A percentile compares a stretch with the other conserved stretches of the same genome.
phyloP scores from a whole-genome alignment of 2,113 vertebrate genomes.

The Ammodytes marinus region DNA sequence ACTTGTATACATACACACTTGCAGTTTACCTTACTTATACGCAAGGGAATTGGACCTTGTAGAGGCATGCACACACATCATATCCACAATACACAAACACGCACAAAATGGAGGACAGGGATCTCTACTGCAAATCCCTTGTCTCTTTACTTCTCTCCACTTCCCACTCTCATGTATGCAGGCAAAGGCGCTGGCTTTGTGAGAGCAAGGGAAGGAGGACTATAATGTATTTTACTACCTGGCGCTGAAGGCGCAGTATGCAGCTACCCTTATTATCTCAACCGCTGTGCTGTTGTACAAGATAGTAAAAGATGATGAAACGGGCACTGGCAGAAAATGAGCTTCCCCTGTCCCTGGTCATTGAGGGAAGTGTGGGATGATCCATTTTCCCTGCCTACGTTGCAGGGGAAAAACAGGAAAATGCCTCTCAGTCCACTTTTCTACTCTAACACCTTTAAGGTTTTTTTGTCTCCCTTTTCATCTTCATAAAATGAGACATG shows the following conservation, averaged over 20 bases:
- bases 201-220: constrained; percentile 46
- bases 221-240: constrained; percentile 79
- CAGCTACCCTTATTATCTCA: constrained; percentile 76
- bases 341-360: constrained; percentile 28
- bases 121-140: constrained; percentile 16
- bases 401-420: constrained; percentile 13
- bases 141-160: constrained; percentile 4
- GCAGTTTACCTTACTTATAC: constrained; percentile 1
- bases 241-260: constrained; percentile 63
- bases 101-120: constrained; percentile 40
- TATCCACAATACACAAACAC: neutral
- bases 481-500: constrained; percentile 20
- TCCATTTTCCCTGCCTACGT: constrained; percentile 8
- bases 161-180: constrained; percentile 41
- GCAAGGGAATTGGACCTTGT: neutral
- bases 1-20: constrained; percentile 22
- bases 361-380: constrained; percentile 26
- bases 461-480: neutral
- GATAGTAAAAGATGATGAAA: constrained; percentile 78
- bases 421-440: neutral
- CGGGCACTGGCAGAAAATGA: constrained; percentile 8
- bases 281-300: constrained; percentile 75
- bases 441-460: neutral
- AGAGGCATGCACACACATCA: neutral
- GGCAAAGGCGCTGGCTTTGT: constrained; percentile 32